Base-by-base conservation (phyloP, 2,888 invertebrate species). In the Nasonia oneida region DNA sequence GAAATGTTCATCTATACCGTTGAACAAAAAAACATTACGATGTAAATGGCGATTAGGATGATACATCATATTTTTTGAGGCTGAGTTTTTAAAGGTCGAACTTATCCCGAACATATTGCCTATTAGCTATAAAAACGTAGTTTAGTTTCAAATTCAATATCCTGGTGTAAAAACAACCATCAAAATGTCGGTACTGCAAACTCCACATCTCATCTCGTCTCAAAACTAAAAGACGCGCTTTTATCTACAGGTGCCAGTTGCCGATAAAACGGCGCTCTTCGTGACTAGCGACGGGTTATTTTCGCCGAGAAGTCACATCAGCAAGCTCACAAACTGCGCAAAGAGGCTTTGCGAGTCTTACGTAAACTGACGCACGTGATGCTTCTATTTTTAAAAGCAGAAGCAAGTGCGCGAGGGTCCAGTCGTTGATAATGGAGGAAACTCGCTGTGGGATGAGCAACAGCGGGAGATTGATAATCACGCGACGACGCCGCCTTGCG, bases 191-290 rank as follows among this genome's bases (percentile, higher is more conserved):
- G 37, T 37, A 37, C 4, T 5, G 37, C 42, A 0, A 53, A n/a
- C 76, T 70, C 50, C 67, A 71, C 74, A 67, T 70, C n/a, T 71
- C 8, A 77, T 18, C n/a, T 23, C 18, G 18, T 1, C 50, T 64
- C 15, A 37, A 71, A 80, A 80, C 29, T 53, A 81, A 78, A 73
- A 23, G 15, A 73, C 3, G 39, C 50, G 76, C 8, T 23, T 61
- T n/a, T 79, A 74, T 64, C 64, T 18, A 14, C 42, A 29, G 47
- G 37, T 77, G 82, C 53, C 83, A 57, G 42, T 78, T 29, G 83
- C 61, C 86, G 86, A 86, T 86, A 86, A 86, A 81, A 78, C 23
- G 77, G 83, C 33, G 47, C 70, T 84, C 86, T 83, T 77, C 70
- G 33, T 78, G 76, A 81, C 80, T 86, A 42, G 14, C 84, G 47